Evolutionary conservation across 2,888 invertebrate species (phyloP).

Genomic region (Eilema caniola): DNA sequence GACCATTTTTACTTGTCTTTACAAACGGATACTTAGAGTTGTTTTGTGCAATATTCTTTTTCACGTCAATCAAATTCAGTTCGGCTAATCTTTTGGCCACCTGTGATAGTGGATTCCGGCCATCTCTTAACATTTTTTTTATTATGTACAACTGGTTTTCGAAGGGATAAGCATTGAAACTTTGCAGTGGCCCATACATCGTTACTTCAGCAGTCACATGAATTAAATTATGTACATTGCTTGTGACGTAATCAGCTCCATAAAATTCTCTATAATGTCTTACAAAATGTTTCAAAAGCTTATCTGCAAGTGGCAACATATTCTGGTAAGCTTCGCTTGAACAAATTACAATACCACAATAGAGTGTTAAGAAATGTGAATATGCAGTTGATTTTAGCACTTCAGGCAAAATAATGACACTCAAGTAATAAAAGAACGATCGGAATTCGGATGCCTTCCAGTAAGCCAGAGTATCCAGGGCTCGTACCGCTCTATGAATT

Average conservation of each 20-base stretch:
- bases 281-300: too few relatives aligned
- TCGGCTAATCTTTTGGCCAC: slow-evolving; percentile 26
- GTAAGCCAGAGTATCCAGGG: slow-evolving; percentile 23
- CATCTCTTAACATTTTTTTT: slow-evolving; percentile 28
- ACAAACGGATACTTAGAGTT: too few relatives aligned
- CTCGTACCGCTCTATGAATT: too few relatives aligned
- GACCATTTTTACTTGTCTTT: too few relatives aligned
- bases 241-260: too few relatives aligned
- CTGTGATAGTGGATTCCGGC: slow-evolving; percentile 31
- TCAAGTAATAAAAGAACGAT: slow-evolving; percentile 20
- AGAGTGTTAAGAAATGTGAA: slow-evolving; percentile 40
- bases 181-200: too few relatives aligned
- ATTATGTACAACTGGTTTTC: slow-evolving; percentile 31
- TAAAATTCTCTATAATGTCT: too few relatives aligned
- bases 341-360: slow-evolving; percentile 46
- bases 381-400: slow-evolving; percentile 22
- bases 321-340: slow-evolving; percentile 26
- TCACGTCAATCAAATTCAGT: too few relatives aligned
- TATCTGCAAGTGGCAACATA: slow-evolving; percentile 26
- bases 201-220: too few relatives aligned
- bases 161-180: too few relatives aligned
- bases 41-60: too few relatives aligned
- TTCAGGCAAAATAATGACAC: slow-evolving; percentile 19
- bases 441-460: slow-evolving; percentile 48
- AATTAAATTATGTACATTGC: too few relatives aligned